Conservation (phyloP, 2,113 vertebrate genomes). For the Cricetomys ansorgei region DNA sequence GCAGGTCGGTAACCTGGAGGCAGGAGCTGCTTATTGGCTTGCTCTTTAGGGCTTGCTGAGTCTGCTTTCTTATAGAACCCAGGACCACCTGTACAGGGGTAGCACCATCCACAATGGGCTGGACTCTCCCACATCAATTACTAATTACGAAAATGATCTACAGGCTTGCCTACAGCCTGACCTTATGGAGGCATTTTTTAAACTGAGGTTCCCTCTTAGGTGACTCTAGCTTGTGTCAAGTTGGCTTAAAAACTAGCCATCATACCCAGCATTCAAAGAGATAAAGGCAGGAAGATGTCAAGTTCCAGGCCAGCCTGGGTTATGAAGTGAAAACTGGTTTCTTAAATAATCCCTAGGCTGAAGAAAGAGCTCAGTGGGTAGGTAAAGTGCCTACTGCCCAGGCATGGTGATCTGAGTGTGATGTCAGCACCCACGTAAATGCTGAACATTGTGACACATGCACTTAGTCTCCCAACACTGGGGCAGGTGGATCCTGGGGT, state of each 20-base stretch:
- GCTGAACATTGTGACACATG: background rate
- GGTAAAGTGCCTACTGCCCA: background rate
- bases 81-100: too few relatives aligned
- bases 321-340: background rate
- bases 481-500: background rate
- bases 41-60: background rate
- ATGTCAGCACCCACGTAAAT: background rate
- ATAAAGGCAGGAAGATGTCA: background rate
- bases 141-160: background rate
- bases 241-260: background rate
- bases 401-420: background rate
- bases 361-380: background rate
- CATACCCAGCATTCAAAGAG: background rate
- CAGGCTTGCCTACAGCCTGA: background rate
- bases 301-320: background rate
- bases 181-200: background rate
- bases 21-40: background rate
- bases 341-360: background rate
- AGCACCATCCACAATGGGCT: background rate
- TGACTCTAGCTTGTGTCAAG: background rate
- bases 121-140: background rate
- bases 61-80: background rate
- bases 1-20: background rate
- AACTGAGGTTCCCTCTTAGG: background rate
- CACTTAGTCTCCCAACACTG: background rate